Base-by-base conservation (phyloP, 1,140 invertebrate species). In the Streblospio benedicti region DNA sequence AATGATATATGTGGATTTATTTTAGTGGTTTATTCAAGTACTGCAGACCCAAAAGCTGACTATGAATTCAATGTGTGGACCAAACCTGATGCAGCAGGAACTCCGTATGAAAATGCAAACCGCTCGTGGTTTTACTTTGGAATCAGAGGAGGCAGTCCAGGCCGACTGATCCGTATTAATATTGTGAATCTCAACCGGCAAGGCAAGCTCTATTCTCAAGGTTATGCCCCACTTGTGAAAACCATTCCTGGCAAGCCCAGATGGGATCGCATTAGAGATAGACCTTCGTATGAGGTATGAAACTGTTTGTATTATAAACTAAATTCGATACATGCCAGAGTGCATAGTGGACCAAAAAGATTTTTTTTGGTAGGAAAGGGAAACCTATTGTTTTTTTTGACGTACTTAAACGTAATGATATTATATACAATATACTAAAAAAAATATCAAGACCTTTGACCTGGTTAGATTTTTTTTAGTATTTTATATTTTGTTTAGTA, bases 61-160 rank as follows among this genome's bases (percentile, higher is more conserved):
- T 85, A 85, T 80, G 90, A 93, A 75, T 91, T 91, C 72, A 90
- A 93, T 77, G 73, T 93, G 23, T 94, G 91, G 91, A 93, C 91
- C 1, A 85, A 85, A 64, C 89, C 89, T 2, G 92, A 94, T 74
- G 92, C 90, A 80, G 84, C 83, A 61, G 90, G 88, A 30, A 92
- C 90, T 12, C 85, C 87, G 69, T 93, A 85, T 83, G 88, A 93
- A 77, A 94, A 93, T 81, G 86, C 85, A 23, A 93, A 93, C 71
- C 83, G 77, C 62, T 91, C 91, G 1, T 95, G 92, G 92, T 95
- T 95, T 79, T 87, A 91, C 72, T 95, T 95, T 83, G 89, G 89
- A n/a, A 78, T 95, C 65, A 53, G 68, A 77, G 84, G 82, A 44
- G 83, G 82, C 59, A 69, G 68, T 51, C 78, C 82, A 16, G 80